These are phyloP conservation scores for Oreortyx pictus DNA, from an alignment of 2,797 vertebrate genomes.

Conservation along the genomic window DNA sequence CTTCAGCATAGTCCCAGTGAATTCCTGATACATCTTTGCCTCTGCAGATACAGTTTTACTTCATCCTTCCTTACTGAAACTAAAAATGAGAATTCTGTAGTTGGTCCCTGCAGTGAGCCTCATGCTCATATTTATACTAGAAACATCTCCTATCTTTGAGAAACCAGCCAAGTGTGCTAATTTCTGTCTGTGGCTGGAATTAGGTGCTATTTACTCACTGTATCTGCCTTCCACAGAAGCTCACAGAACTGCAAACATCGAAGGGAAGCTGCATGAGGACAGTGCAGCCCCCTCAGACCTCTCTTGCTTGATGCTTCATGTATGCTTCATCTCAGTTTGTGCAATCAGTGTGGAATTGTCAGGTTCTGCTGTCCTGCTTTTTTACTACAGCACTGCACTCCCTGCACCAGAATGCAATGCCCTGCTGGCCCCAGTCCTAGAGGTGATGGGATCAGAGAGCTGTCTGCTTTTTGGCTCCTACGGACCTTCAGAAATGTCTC, in stretches of 20 bases:
- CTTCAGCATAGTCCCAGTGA: background rate
- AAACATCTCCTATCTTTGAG: slow-evolving; percentile 24
- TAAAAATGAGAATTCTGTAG: slow-evolving; percentile 9
- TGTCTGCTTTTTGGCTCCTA: too few relatives aligned
- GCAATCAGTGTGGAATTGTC: accelerated
- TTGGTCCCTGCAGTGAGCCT: background rate
- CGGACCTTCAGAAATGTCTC: background rate
- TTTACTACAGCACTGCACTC: accelerated
- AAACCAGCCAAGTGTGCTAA: background rate
- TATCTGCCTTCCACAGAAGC: background rate
- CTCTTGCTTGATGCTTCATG: background rate
- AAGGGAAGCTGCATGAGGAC: background rate
- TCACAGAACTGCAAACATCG: background rate
- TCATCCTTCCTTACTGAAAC: background rate
- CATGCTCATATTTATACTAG: background rate
- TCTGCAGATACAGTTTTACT: background rate
- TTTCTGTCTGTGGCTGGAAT: slow-evolving; percentile 10
- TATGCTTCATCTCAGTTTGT: background rate
- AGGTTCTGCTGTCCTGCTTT: background rate
- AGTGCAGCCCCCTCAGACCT: background rate
- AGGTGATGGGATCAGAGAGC: accelerated
- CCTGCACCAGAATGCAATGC: accelerated
- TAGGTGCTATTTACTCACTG: background rate
- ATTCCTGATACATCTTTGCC: background rate
- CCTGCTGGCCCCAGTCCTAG: background rate